phyloP scores from a whole-genome alignment of 2,113 vertebrate genomes.

The Indicator maculatus region DNA sequence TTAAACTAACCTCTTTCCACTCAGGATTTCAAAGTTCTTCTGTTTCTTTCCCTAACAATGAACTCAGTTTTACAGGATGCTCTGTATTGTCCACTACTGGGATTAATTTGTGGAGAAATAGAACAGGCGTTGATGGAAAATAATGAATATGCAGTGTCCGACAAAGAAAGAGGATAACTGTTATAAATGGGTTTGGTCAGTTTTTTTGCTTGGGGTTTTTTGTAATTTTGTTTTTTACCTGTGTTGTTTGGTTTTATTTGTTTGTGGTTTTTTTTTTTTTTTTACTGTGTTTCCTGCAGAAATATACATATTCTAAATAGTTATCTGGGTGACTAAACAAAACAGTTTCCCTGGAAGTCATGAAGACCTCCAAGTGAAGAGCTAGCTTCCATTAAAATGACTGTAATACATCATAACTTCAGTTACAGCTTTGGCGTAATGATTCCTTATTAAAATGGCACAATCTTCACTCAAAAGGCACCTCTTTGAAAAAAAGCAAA shows the following conservation, averaged over 20 bases:
- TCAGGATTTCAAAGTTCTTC: not conserved
- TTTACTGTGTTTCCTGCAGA: not conserved
- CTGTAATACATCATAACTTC: not conserved
- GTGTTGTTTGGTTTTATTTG: too few species aligned
- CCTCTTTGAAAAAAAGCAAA: not conserved
- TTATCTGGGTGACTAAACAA: not conserved
- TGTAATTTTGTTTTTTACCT: too few species aligned
- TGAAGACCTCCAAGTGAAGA: not conserved
- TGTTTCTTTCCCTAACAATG: not conserved
- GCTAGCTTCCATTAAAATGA: not conserved
- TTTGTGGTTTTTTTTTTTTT: not conserved
- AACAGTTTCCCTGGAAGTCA: not conserved
- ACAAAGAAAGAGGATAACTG: not conserved
- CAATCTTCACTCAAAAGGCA: not conserved
- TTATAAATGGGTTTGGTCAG: not conserved
- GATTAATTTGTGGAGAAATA: not conserved
- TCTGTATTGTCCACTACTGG: slow-evolving; percentile 12
- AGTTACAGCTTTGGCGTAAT: not conserved
- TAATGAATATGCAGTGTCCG: not conserved
- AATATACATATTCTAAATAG: not conserved
- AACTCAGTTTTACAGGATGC: not conserved
- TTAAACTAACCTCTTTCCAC: not conserved
- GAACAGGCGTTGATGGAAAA: not conserved
- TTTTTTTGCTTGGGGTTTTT: too few species aligned
- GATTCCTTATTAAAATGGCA: not conserved